These are phyloP conservation scores for Apaloderma vittatum DNA, from an alignment of 2,113 vertebrate species.

Conservation along the genomic window DNA sequence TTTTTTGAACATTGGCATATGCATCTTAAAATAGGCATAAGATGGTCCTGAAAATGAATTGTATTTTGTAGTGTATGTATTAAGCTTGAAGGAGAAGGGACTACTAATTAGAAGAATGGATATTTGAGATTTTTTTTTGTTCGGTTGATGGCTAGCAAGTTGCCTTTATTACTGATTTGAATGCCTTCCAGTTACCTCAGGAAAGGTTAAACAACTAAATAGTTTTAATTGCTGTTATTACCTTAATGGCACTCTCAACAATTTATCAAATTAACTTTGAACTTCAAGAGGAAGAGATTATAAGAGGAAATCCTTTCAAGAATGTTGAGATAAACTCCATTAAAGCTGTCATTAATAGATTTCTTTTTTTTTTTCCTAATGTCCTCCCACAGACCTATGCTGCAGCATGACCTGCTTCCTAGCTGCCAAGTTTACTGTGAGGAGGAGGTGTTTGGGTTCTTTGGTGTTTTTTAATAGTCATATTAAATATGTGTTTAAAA, in stretches of 20 bases:
- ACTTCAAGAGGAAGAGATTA: background rate
- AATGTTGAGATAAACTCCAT: background rate
- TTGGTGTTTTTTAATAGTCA: background rate
- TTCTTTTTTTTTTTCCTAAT: background rate
- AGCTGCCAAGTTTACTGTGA: background rate
- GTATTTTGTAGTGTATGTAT: rapidly evolving
- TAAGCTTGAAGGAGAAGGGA: background rate
- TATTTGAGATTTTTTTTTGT: background rate
- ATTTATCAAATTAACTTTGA: background rate
- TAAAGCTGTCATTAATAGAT: background rate
- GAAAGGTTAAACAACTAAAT: background rate
- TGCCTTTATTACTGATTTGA: background rate
- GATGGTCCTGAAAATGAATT: background rate
- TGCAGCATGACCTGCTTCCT: background rate
- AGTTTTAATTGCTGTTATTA: background rate
- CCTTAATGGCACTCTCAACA: background rate
- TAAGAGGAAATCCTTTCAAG: background rate
- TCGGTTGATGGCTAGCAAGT: background rate
- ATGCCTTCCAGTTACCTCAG: background rate
- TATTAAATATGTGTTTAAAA: background rate
- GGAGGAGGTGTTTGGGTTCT: background rate
- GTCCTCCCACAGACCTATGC: background rate
- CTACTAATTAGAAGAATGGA: background rate
- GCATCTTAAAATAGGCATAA: background rate
- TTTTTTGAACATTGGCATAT: background rate